These are phyloP conservation scores for Corapipo altera DNA, from an alignment of 2,113 vertebrate genomes.

Conservation along the genomic window DNA sequence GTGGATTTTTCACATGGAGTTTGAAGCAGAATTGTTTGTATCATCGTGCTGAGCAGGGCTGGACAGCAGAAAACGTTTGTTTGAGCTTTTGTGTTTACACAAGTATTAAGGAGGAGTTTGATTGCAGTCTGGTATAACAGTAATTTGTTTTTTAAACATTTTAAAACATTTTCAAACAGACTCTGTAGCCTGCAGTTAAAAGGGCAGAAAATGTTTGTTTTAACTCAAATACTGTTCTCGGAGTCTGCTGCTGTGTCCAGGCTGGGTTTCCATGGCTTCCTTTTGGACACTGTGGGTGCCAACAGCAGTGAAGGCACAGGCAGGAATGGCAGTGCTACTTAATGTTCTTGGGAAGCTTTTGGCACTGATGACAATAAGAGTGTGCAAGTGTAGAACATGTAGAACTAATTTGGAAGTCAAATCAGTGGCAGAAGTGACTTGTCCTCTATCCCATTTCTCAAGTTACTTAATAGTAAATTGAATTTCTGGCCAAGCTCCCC, in stretches of 20 bases:
- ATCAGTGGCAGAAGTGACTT: neutral
- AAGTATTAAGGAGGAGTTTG: neutral
- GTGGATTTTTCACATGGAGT: neutral
- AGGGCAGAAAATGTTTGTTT: neutral
- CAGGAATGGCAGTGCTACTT: neutral
- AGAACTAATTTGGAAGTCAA: neutral
- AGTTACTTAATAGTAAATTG: neutral
- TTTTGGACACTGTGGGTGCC: accelerated
- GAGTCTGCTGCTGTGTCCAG: neutral
- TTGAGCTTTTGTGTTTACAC: neutral
- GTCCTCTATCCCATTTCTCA: neutral
- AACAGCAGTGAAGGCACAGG: neutral
- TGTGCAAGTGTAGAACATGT: neutral
- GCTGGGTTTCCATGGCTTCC: neutral
- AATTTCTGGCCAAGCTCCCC: neutral
- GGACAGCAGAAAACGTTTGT: neutral
- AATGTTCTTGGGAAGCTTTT: neutral
- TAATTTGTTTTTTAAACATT: neutral
- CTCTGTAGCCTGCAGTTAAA: neutral
- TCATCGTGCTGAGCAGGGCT: neutral
- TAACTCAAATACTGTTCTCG: neutral
- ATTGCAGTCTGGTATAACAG: neutral
- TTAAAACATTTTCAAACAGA: neutral
- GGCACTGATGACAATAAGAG: neutral
- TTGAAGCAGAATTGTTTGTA: neutral